phyloP scores from a whole-genome alignment of 1,140 invertebrate genomes.

The Maniola jurtina region DNA sequence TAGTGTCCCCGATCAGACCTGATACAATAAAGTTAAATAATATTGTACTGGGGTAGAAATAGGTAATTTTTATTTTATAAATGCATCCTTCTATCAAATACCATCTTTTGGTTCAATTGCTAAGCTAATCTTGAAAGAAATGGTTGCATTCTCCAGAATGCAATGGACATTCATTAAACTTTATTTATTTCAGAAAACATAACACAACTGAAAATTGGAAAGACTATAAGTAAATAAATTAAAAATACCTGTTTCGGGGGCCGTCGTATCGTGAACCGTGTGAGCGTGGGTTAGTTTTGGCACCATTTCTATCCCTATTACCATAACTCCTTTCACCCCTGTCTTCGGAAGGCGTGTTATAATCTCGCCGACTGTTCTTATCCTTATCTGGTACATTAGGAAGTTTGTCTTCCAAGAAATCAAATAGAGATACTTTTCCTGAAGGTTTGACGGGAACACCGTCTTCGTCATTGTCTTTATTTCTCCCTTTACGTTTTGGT shows the following conservation, averaged over 20 bases:
- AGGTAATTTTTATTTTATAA: too few species aligned
- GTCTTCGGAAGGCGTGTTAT: conserved; percentile 51
- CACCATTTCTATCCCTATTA: conserved; percentile 55
- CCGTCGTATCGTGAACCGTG: conserved; percentile 61
- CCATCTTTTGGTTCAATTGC: too few species aligned
- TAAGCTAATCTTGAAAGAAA: too few species aligned
- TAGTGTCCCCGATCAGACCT: conserved; percentile 55
- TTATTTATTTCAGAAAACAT: too few species aligned
- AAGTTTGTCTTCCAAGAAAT: conserved; percentile 91
- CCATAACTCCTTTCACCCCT: conserved; percentile 54
- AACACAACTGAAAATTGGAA: too few species aligned
- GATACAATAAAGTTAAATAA: too few species aligned
- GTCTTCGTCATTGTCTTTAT: conserved; percentile 79
- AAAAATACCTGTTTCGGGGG: conserved; percentile 37
- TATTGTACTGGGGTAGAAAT: too few species aligned
- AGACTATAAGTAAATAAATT: too few species aligned
- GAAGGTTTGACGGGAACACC: conserved; percentile 86
- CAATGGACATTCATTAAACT: too few species aligned
- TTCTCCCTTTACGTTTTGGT: conserved; percentile 77
- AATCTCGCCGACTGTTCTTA: conserved; percentile 54
- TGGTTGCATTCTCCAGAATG: too few species aligned
- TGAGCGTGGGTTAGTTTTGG: conserved; percentile 51
- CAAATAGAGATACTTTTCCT: conserved; percentile 91
- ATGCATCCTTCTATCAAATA: too few species aligned
- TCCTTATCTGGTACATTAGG: conserved; percentile 80